phyloP scores from a whole-genome alignment of 2,888 invertebrate genomes.

The Fissipunctia ypsillon region DNA sequence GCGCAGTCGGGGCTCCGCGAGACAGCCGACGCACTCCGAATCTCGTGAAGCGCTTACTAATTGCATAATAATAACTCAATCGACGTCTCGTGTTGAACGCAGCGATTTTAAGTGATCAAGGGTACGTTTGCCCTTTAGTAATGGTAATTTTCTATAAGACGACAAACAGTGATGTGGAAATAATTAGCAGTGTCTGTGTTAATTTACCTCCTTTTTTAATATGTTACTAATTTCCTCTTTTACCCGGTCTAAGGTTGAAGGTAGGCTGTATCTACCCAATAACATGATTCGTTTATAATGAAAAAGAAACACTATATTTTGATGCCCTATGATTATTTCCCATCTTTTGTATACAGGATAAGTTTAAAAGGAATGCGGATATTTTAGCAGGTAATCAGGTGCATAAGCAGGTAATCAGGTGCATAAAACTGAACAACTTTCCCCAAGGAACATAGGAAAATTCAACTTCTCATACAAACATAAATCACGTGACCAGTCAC shows the following conservation, averaged over 20 bases:
- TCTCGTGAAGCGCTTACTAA: slow-evolving; percentile 82
- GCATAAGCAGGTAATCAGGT: too few relatives aligned
- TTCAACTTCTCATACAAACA: too few relatives aligned
- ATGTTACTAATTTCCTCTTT: slow-evolving; percentile 30
- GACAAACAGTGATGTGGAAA: slow-evolving; percentile 57
- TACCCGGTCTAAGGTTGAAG: slow-evolving; percentile 9
- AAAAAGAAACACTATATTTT: not conserved
- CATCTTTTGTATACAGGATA: too few relatives aligned
- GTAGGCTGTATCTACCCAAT: not conserved
- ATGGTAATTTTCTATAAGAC: slow-evolving; percentile 54
- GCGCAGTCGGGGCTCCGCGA: slow-evolving; percentile 46
- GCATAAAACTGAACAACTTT: too few relatives aligned
- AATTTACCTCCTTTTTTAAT: slow-evolving; percentile 35
- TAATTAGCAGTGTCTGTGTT: slow-evolving; percentile 55
- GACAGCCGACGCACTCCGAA: slow-evolving; percentile 65
- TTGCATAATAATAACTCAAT: slow-evolving; percentile 89
- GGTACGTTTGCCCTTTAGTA: slow-evolving; percentile 62
- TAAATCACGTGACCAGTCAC: too few relatives aligned
- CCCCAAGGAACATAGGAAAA: too few relatives aligned
- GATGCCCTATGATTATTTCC: not conserved
- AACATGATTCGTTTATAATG: slow-evolving; percentile 22
- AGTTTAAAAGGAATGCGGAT: too few relatives aligned
- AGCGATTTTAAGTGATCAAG: slow-evolving; percentile 74
- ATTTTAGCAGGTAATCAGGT: too few relatives aligned
- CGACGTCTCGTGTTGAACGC: slow-evolving; percentile 77